Conservation (phyloP, 1,140 invertebrate genomes). For the Eubasilissa regina region DNA sequence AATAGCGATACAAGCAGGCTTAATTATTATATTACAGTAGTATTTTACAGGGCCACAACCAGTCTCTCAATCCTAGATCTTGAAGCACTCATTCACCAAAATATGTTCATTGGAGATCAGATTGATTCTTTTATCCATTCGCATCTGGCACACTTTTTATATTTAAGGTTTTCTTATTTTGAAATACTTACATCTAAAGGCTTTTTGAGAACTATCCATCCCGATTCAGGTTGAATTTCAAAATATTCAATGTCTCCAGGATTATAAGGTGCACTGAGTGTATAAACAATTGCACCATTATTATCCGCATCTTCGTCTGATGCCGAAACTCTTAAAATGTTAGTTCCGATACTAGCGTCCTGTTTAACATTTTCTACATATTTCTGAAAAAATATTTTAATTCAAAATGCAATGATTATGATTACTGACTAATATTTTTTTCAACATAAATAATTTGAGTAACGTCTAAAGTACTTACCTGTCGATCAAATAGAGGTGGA, state of each 20-base stretch:
- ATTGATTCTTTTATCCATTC: conserved; percentile 65
- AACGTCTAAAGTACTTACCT: conserved; percentile 74
- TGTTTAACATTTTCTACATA: conserved; percentile 97
- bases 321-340: conserved; percentile 93
- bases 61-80: conserved; percentile 68
- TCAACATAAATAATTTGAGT: too few relatives aligned
- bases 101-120: conserved; percentile 58
- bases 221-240: conserved; percentile 95
- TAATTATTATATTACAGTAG: conserved; percentile 44
- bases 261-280: conserved; percentile 88
- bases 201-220: conserved; percentile 95
- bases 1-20: conserved; percentile 41
- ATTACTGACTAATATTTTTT: too few relatives aligned
- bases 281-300: conserved; percentile 95
- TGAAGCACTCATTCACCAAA: conserved; percentile 73
- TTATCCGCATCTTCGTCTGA: conserved; percentile 97
- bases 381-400: conserved; percentile 80
- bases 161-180: conserved; percentile 29
- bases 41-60: conserved; percentile 51
- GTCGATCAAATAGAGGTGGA: conserved; percentile 93
- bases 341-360: conserved; percentile 95
- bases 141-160: conserved; percentile 62
- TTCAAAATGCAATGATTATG: neutral
- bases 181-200: conserved; percentile 91
- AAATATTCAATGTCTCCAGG: conserved; percentile 93